phyloP scores from a whole-genome alignment of 2,888 invertebrate species.

The Caenorhabditis japonica region DNA sequence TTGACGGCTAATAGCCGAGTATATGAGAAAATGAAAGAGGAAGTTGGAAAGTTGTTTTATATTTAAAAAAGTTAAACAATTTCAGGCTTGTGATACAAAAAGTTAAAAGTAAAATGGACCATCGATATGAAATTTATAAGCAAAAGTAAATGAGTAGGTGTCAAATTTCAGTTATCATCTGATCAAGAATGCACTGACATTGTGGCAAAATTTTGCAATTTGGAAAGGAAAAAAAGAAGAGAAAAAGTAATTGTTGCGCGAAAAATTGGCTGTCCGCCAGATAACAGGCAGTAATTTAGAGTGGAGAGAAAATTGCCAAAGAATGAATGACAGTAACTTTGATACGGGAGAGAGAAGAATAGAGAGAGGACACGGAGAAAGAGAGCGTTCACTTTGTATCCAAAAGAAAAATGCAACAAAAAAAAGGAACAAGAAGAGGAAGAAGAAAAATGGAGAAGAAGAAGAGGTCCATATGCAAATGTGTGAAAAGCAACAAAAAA shows the following conservation, averaged over 20 bases:
- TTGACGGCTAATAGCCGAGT: too few relatives aligned
- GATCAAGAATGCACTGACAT: conserved; percentile 5
- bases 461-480: conserved; percentile 17
- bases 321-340: conserved; percentile 3
- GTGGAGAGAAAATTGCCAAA: conserved; percentile 18
- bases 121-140: conserved; percentile 4
- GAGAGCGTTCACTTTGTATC: conserved; percentile 13
- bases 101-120: not conserved
- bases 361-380: not conserved
- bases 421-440: not conserved
- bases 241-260: not conserved
- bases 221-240: conserved; percentile 2
- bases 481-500: conserved; percentile 24
- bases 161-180: conserved; percentile 35
- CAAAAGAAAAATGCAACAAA: too few relatives aligned
- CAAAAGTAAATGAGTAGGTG: conserved; percentile 6
- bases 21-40: not conserved
- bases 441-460: not conserved
- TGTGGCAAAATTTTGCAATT: conserved; percentile 1
- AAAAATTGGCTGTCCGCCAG: too few relatives aligned
- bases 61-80: not conserved
- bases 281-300: conserved; percentile 11
- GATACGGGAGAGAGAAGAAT: conserved; percentile 1
- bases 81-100: too few relatives aligned
- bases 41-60: too few relatives aligned